Base-by-base conservation (phyloP, 2,888 invertebrate genomes). In the Alviniconcha strummeri region DNA sequence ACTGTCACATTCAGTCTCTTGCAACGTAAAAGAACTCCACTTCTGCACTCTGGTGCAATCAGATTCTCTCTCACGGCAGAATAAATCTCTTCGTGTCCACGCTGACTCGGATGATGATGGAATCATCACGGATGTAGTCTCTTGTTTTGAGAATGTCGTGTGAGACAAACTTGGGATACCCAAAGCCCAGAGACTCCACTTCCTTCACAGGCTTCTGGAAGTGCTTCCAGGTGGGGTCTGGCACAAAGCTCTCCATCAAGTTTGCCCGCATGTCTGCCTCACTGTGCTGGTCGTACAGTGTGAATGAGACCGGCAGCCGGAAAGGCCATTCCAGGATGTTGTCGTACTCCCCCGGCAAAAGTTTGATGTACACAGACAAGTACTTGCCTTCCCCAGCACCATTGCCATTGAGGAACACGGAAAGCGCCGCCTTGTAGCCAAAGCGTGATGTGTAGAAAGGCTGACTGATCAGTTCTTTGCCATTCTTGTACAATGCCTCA, bases 191-290 rank as follows among this genome's bases (percentile, higher is more conserved):
- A 80, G 97, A 96, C 92, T 98, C 97, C 0, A 90, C 89, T 91
- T 98, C 97, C 91, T 96, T 96, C 83, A 97, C 97, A 0, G 98
- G 98, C 89, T 98, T 95, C 93, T 98, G 98, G 94, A 98, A 98
- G 93, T 98, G 98, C 92, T 98, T 97, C 98, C 98, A 98, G n/a
- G 97, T 97, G 74, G 98, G 98, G 93, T 98, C 98, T 0, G 98
- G 98, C 83, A 98, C 97, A 94, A 98, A 98, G 90, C 97, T 97
- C 93, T 98, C 98, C 64, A 97, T 96, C 89, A 97, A 96, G 92
- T 97, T 97, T 56, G 96, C 96, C 17, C 92, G 88, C 93, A 97
- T 96, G 92, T 97, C 97, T 0, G 96, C 91, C 60, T 93, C 92
- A 94, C 92, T 95, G 95, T 95, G 95, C 93, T 98, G 98, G 94